phyloP scores from a whole-genome alignment of 2,888 invertebrate species.

The Zygogramma bicolorata region DNA sequence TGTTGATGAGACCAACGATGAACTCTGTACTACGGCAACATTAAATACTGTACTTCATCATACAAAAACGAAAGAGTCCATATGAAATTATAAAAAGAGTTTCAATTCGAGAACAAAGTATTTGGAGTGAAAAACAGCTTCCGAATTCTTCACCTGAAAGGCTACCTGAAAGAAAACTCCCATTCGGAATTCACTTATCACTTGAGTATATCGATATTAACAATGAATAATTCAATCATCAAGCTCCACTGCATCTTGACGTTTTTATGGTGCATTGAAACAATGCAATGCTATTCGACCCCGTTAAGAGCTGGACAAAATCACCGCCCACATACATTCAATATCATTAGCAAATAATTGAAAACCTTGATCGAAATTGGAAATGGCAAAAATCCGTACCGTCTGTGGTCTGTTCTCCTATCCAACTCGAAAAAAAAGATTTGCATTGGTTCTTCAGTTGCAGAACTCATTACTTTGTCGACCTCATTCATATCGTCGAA shows the following conservation, averaged over 20 bases:
- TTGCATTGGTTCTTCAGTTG: background rate
- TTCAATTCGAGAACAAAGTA: no score
- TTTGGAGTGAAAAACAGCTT: no score
- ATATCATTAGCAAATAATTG: background rate
- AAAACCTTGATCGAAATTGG: background rate
- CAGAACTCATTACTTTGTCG: background rate
- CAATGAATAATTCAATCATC: background rate
- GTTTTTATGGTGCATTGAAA: background rate
- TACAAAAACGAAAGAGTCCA: no score
- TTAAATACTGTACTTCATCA: no score
- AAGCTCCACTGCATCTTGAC: background rate
- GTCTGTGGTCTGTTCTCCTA: background rate
- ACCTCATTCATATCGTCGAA: conserved; percentile 19
- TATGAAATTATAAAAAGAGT: no score
- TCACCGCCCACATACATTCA: background rate
- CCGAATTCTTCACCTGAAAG: no score
- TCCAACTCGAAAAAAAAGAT: background rate
- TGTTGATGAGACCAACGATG: no score
- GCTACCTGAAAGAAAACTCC: no score
- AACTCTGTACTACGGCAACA: no score
- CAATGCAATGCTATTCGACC: background rate
- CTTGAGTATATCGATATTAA: no score
- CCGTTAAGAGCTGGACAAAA: background rate
- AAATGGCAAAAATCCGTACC: background rate
- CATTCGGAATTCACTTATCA: no score